A percentile compares a stretch with the other conserved stretches of the same genome.
Conservation (phyloP, 2,797 vertebrate species). For the Chaenodraco wilsoni region DNA sequence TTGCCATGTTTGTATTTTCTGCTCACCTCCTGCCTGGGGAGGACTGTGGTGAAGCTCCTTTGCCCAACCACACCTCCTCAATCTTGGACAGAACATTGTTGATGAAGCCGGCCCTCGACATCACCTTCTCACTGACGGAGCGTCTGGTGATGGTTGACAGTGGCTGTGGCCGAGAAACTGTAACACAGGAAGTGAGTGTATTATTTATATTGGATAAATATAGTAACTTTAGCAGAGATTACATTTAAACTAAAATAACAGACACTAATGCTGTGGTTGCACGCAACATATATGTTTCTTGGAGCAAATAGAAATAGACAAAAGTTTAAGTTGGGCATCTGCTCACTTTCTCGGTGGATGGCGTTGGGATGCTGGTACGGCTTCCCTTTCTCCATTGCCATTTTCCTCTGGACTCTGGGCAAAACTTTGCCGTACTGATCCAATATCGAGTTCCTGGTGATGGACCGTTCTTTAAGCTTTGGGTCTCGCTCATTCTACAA, state of each 20-base stretch:
- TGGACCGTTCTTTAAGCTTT: conserved; percentile 87
- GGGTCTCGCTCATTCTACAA: conserved; percentile 89
- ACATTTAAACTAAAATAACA: background rate
- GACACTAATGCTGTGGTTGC: no score
- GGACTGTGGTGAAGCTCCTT: conserved; percentile 70
- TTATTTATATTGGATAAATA: background rate
- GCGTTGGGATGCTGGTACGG: conserved; percentile 87
- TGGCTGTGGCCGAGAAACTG: conserved; percentile 90
- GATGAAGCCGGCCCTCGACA: conserved; percentile 91
- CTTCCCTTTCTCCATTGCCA: conserved; percentile 89
- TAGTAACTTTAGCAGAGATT: background rate
- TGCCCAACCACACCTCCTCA: conserved; percentile 90
- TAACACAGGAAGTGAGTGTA: conserved; percentile 18
- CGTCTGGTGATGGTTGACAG: conserved; percentile 90
- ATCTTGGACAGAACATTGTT: conserved; percentile 91
- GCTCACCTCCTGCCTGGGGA: conserved; percentile 83
- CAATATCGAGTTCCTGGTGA: conserved; percentile 90
- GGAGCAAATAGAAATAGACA: background rate
- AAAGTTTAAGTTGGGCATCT: background rate
- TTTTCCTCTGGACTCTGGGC: conserved; percentile 90
- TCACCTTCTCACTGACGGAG: conserved; percentile 83
- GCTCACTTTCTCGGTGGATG: conserved; percentile 87
- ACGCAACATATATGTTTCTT: background rate
- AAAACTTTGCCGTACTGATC: conserved; percentile 92
- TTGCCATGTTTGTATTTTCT: background rate